Evolutionary conservation across 2,113 vertebrate genomes (phyloP).

Genomic region (Fulica atra): DNA sequence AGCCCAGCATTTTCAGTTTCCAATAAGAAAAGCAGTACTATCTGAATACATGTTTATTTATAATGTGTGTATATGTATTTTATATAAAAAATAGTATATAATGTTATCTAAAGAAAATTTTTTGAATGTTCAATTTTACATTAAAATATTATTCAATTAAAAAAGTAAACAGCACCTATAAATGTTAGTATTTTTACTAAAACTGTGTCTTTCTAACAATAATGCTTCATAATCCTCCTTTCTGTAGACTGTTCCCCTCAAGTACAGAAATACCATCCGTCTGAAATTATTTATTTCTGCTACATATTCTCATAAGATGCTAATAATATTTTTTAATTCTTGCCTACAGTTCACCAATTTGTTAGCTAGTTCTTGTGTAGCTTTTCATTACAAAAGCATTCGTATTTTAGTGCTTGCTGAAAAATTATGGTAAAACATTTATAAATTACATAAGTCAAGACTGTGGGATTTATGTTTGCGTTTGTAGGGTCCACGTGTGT

Average conservation of each 20-base stretch:
- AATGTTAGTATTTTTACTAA: neutral
- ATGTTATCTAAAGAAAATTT: neutral
- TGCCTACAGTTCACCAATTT: neutral
- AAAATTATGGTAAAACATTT: neutral
- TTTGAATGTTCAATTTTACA: neutral
- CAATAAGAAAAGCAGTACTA: neutral
- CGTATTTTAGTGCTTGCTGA: neutral
- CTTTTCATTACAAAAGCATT: neutral
- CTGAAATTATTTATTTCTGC: neutral
- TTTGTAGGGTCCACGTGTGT: rapidly evolving
- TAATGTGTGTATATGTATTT: neutral
- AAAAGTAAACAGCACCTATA: neutral
- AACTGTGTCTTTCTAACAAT: neutral
- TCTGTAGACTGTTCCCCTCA: neutral
- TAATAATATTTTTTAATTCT: neutral
- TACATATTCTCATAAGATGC: neutral
- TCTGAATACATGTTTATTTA: neutral
- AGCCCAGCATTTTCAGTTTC: neutral
- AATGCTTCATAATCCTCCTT: neutral
- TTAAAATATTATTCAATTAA: neutral
- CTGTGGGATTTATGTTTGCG: neutral
- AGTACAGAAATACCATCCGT: neutral
- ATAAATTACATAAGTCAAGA: neutral
- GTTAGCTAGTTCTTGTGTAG: neutral
- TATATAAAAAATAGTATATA: neutral